Base-by-base conservation (phyloP, 2,888 invertebrate species). In the Onthophagus sagittarius region DNA sequence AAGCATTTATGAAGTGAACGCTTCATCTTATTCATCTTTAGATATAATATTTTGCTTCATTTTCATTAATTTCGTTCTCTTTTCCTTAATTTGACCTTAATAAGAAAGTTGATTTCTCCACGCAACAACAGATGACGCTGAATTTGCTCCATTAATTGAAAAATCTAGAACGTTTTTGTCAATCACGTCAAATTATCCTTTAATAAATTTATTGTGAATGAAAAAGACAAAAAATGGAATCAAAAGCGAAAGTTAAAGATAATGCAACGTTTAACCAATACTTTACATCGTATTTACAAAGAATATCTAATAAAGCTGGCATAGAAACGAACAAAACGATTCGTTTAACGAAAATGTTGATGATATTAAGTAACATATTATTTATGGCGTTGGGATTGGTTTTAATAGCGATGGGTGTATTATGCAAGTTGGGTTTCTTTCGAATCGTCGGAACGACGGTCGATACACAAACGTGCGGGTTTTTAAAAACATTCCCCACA, bases 401-500 rank as follows among this genome's bases (percentile, higher is more conserved):
- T n/a, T 23, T 67, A 15, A 32, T 67, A 15, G 67, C 32, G 7
- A 2, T 67, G n/a, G 67, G 67, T 7, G 67, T 67, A 1, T n/a
- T 67, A 5, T 67, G n/a, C 23, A 67, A 67, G 23, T 13, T 67
- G 7, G 31, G 31, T 6, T 23, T 32, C n/a, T 67, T 67, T 13
- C 31, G 23, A 32, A 23, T 67, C 5, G n/a, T 32, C 0, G 67
- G 67, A n/a, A 67, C 67, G 23, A 67, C 67, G 15, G 23, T 67
- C 67, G 31, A 23, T 1, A 13, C 23, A 7, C 67, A 67, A 23
- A 67, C 15, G 15, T 67, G 67, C 67, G 67, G 67, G n/a, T 67
- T 67, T 13, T 23, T 67, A n/a, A 67, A 67, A 32, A 67, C 67
- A 13, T 67, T 67, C n/a, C 67, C 67, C 31, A 31, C 67, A 0